Percentiles rank a stretch among this genome's conserved stretches.
phyloP scores from a whole-genome alignment of 2,797 vertebrate species.

The Hyperoplus lanceolatus region DNA sequence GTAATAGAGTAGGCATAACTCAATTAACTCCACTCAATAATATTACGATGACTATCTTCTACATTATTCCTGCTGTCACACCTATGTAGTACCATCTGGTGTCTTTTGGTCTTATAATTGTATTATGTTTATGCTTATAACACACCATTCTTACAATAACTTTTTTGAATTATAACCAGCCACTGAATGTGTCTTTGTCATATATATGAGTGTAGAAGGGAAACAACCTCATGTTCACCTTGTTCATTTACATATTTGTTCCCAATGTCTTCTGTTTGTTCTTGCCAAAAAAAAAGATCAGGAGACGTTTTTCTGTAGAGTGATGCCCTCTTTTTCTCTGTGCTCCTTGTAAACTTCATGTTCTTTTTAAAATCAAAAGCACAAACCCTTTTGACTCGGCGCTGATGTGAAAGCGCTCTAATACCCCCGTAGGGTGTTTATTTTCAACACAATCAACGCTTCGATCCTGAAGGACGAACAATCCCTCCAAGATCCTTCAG shows the following conservation, averaged over 20 bases:
- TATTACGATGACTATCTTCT: constrained; percentile 10
- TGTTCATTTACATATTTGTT: constrained; percentile 5
- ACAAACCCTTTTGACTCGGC: constrained; percentile 17
- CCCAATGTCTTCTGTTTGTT: constrained; percentile 8
- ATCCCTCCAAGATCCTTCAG: constrained; percentile 49
- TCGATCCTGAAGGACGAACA: constrained; percentile 35
- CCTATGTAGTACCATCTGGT: constrained; percentile 2
- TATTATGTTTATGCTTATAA: background rate
- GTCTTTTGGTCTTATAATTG: background rate
- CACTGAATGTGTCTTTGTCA: background rate
- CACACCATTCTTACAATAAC: background rate
- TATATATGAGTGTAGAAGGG: background rate
- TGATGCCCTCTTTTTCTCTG: background rate
- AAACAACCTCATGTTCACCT: background rate
- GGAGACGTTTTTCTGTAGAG: background rate
- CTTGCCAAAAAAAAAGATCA: constrained; percentile 4
- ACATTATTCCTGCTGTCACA: background rate
- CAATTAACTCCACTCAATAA: constrained; percentile 11
- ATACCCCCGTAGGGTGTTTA: constrained; percentile 52
- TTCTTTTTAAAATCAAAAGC: constrained; percentile 36
- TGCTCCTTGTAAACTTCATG: constrained; percentile 19
- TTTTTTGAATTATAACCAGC: background rate
- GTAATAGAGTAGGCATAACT: constrained; percentile 19
- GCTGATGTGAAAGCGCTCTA: constrained; percentile 29
- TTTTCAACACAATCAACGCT: constrained; percentile 50